A percentile compares a stretch with the other conserved stretches of the same genome.
Evolutionary conservation across 2,888 invertebrate species (phyloP).

Genomic region (Sinopyrophorus schimmeli): DNA sequence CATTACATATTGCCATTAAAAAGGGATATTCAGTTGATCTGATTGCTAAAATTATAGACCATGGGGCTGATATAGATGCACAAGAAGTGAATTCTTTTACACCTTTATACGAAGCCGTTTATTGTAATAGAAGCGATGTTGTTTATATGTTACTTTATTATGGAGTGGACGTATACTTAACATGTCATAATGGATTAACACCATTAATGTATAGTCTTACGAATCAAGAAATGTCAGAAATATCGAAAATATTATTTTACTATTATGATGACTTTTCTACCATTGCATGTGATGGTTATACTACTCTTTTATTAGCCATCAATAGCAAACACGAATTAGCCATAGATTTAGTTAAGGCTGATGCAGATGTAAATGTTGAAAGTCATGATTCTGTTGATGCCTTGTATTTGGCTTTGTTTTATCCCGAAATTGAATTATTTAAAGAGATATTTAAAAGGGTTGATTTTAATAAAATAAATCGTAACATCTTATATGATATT

Average conservation of each 20-base stretch:
- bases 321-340: constrained; percentile 34
- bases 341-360: constrained; percentile 38
- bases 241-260: constrained; percentile 38
- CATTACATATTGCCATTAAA: constrained; percentile 41
- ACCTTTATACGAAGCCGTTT: constrained; percentile 41
- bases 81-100: constrained; percentile 38
- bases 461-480: too few species aligned
- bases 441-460: too few species aligned
- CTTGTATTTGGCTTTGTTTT: constrained; percentile 13
- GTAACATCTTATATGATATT: too few species aligned
- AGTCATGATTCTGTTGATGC: constrained; percentile 17
- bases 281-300: constrained; percentile 31
- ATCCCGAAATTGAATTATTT: constrained; percentile 10
- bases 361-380: constrained; percentile 37
- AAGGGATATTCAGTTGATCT: constrained; percentile 31
- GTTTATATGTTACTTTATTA: constrained; percentile 44
- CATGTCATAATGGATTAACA: constrained; percentile 30
- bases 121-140: constrained; percentile 33
- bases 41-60: constrained; percentile 36
- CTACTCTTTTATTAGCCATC: constrained; percentile 37
- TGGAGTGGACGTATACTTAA: constrained; percentile 39
- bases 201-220: constrained; percentile 42
- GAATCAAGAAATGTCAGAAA: constrained; percentile 24
- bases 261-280: constrained; percentile 40
- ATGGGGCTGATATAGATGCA: constrained; percentile 41